Base-by-base conservation (phyloP, 2,888 invertebrate genomes). In the Microplitis deprimator region DNA sequence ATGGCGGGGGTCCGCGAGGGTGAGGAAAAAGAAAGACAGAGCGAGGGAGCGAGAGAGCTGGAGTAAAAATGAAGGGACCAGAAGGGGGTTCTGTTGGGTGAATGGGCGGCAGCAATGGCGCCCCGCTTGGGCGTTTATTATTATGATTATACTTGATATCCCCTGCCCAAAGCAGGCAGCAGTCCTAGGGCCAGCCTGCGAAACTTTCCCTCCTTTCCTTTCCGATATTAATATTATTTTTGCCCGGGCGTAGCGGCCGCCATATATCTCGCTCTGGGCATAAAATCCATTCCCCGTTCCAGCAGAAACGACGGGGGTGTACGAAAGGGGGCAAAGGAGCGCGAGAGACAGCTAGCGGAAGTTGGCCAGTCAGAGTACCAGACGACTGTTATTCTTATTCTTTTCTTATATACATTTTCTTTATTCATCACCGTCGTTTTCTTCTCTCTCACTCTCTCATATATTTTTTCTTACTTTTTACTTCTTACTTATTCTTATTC, bases 191-290 rank as follows among this genome's bases (percentile, higher is more conserved):
- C 87, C 86, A 80, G 86, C 87, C 88, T 87, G 88, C 88, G 85
- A 89, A 88, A 89, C 88, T 88, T 89, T 89, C 88, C 88, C 89
- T 88, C 88, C 87, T 87, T 87, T 88, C 87, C 88, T 88, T 88
- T 88, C 88, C 88, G 88, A 89, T 89, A 88, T 89, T 89, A 89
- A 89, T 89, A 88, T 89, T 89, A 89, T 89, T 89, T 89, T 88
- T 89, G 88, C 89, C 88, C 89, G 89, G 88, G 88, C 88, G 87
- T 88, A 89, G 88, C 88, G 88, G 88, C 88, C 88, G 88, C 88
- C 88, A 89, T 89, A 89, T 89, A 89, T 89, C 88, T 89, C 88
- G 87, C 87, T 87, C 88, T 89, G 88, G 88, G 89, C 88, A 88
- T 89, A 88, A 89, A 89, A 89, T 88, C 88, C 88, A 89, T 89